phyloP scores from a whole-genome alignment of 2,888 invertebrate genomes.

The Margaritifera margaritifera region DNA sequence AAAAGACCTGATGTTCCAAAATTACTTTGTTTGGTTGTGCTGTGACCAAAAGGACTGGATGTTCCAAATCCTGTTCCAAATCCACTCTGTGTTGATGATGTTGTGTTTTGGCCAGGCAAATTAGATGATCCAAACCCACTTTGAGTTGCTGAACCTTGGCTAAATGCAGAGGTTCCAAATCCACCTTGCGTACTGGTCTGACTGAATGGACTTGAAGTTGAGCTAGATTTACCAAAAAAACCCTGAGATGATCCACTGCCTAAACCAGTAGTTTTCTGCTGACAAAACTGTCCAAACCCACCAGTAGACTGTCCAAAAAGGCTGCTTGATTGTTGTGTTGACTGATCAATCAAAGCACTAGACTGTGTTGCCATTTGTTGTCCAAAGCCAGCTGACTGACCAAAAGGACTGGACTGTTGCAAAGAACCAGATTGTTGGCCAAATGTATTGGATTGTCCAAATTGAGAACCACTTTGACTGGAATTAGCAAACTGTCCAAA shows the following conservation, averaged over 20 bases:
- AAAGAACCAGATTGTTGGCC: neutral
- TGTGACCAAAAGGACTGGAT: no score
- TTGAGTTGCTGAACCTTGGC: constrained; percentile 1
- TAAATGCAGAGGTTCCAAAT: constrained; percentile 2
- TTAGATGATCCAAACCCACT: no score
- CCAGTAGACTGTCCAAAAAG: constrained; percentile 2
- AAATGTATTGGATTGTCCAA: constrained; percentile 1
- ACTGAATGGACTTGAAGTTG: neutral
- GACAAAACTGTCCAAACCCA: constrained; percentile 13
- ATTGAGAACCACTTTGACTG: neutral
- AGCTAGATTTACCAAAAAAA: no score
- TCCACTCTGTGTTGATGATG: no score
- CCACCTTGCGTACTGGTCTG: neutral
- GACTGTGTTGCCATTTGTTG: constrained; percentile 4
- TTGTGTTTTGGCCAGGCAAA: no score
- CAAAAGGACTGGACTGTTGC: no score
- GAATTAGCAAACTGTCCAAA: no score
- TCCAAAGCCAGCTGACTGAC: constrained; percentile 1
- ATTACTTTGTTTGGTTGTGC: no score
- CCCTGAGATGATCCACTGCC: neutral
- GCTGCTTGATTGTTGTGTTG: neutral
- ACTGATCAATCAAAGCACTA: constrained; percentile 5
- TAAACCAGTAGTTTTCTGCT: constrained; percentile 4
- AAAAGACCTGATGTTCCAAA: no score
- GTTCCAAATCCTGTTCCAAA: no score